phyloP scores from a whole-genome alignment of 92 coral and sea anemone genomes.

The Porites divaricata region DNA sequence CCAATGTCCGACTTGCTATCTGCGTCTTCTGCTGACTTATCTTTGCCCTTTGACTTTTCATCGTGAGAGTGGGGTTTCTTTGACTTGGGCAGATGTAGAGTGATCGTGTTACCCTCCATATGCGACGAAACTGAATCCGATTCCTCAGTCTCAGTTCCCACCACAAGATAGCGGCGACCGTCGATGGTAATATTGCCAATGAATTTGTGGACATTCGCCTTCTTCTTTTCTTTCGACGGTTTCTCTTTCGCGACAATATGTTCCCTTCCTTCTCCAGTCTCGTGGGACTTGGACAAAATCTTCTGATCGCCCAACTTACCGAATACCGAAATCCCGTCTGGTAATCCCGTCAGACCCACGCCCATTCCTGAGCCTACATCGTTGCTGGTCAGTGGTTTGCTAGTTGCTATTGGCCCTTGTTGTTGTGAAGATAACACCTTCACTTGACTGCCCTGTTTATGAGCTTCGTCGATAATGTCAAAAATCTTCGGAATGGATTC shows the following conservation, averaged over 20 bases:
- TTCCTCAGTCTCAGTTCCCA: conserved; percentile 95
- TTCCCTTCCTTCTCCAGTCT: conserved; percentile 49
- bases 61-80: conserved; percentile 35
- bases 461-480: conserved; percentile 96
- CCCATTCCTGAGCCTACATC: conserved; percentile 99
- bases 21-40: conserved; percentile 36
- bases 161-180: conserved; percentile 86
- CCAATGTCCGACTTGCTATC: conserved; percentile 69
- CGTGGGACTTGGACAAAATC: conserved; percentile 49
- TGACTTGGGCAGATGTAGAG: conserved; percentile 79
- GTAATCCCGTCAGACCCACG: conserved; percentile 81
- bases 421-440: conserved; percentile 57
- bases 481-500: conserved; percentile 89
- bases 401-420: conserved; percentile 99
- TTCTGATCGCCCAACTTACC: conserved; percentile 83
- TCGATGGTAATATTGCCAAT: conserved; percentile 96
- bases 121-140: conserved; percentile 69
- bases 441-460: conserved; percentile 53
- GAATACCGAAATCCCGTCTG: conserved; percentile 88
- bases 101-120: conserved; percentile 75
- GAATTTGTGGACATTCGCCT: conserved; percentile 73
- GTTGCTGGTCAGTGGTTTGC: conserved; percentile 90
- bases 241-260: conserved; percentile 52
- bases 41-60: conserved; percentile 37
- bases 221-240: conserved; percentile 28